Evolutionary conservation across 2,113 vertebrate species (phyloP).

Genomic region (Seriola quinqueradiata): DNA sequence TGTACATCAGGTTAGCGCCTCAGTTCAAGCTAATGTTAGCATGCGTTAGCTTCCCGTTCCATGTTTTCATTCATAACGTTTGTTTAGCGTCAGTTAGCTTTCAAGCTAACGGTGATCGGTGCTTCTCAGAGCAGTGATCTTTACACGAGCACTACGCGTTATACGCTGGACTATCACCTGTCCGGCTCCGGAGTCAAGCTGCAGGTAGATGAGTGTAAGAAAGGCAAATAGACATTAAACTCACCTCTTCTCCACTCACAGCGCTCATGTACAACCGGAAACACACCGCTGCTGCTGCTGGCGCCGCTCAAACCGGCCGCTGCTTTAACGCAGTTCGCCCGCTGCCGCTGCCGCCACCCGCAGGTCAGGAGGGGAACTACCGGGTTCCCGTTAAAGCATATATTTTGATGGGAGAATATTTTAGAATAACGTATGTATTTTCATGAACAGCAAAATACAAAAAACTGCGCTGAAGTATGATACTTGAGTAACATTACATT

Average conservation of each 20-base stretch:
- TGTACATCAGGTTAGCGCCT: background rate
- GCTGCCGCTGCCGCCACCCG: slow-evolving; percentile 16
- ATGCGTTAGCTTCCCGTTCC: slow-evolving; percentile 13
- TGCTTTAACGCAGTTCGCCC: fast-evolving
- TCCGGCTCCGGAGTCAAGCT: fast-evolving
- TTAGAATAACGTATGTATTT: too few relatives aligned
- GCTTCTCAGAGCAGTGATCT: fast-evolving
- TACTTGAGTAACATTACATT: too few relatives aligned
- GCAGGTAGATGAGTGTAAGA: fast-evolving
- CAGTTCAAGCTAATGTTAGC: slow-evolving; percentile 31
- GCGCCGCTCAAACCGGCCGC: background rate
- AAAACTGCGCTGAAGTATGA: too few relatives aligned
- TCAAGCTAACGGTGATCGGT: fast-evolving
- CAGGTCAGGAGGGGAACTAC: slow-evolving; percentile 44
- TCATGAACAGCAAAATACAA: too few relatives aligned
- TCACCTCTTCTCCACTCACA: slow-evolving; percentile 52
- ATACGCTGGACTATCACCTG: too few relatives aligned
- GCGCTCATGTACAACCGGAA: slow-evolving; percentile 43
- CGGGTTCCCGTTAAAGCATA: too few relatives aligned
- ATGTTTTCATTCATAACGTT: slow-evolving; percentile 41
- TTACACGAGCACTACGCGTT: fast-evolving
- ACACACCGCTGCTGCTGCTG: too few relatives aligned
- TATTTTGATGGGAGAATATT: too few relatives aligned
- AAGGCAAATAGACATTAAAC: background rate
- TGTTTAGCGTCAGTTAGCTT: slow-evolving; percentile 31